Base-by-base conservation (phyloP, 2,797 vertebrate genomes). In the Pangasius macronema region DNA sequence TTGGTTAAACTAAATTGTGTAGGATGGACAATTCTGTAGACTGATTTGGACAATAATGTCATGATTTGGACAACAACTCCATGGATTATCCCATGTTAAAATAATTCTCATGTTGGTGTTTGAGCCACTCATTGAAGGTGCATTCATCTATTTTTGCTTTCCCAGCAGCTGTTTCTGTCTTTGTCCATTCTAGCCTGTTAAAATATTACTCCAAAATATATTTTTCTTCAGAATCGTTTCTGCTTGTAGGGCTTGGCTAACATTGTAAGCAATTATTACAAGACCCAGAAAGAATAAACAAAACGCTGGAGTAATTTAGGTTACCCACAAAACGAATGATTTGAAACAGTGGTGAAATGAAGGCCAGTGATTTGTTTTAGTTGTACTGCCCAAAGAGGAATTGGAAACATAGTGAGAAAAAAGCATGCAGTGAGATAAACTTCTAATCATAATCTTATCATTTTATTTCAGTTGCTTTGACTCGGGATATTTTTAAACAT, bases 271-370 rank as follows among this genome's bases (percentile, higher is more conserved):
- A 27, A 49, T 46, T 49, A 65, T 82, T 65, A 65, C 27, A 82
- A n/a, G 81, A 30, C 27, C 22, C 61, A 49, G 61, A 82, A 67
- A 82, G 61, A 49, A 20, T 65, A 65, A 67, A 82, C 18, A 82
- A 11, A 65, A 82, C 5, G 9, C 59, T 59, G 33, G 61, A 82
- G 27, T 67, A 20, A 82, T 82, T 49, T 67, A 30, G 39, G 22
- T 81, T 81, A 61, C 18, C 16, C 81, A 30, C 59, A 82, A 51
- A 39, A 82, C 51, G 4, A 65, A 49, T 46, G 42, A 65, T 61
- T 81, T 61, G 33, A 81, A 81, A 81, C 55, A 81, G 24, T 67
- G 42, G 61, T 65, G 42, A 82, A 51, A 51, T 36, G 22, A 68
- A 83, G 4, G 18, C 81, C n/a, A 65, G 14, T 49, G 61, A 33